Percentiles rank a stretch among this genome's conserved stretches.
Conservation (phyloP, 2,113 vertebrate species). For the Pedionomus torquatus region DNA sequence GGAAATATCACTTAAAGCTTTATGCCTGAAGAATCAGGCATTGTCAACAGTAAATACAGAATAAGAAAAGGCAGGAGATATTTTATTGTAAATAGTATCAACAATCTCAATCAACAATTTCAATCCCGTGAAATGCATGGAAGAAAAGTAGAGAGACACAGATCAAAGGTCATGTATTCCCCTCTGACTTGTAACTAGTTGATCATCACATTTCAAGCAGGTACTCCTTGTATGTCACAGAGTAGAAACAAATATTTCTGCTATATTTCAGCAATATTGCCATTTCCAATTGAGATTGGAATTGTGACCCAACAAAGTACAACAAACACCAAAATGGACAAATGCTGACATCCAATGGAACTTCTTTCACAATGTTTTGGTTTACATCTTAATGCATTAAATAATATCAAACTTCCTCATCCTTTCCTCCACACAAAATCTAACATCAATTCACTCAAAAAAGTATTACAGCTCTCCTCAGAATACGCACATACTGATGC, state of each 20-base stretch:
- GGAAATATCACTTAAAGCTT: background rate
- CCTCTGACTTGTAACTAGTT: background rate
- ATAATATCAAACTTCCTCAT: background rate
- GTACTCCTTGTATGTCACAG: background rate
- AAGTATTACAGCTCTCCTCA: background rate
- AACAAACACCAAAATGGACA: background rate
- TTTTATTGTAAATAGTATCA: background rate
- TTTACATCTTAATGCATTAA: background rate
- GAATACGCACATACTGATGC: background rate
- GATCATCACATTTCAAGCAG: background rate
- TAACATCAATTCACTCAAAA: background rate
- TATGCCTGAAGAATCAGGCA: background rate
- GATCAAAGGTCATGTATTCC: background rate
- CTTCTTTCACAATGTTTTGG: background rate
- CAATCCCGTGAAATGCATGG: background rate
- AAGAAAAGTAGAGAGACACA: background rate
- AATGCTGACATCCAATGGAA: background rate
- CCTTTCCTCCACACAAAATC: background rate
- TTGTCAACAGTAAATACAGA: background rate
- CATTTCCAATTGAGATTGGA: background rate
- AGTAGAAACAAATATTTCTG: background rate
- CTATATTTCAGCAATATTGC: background rate
- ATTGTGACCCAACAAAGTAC: background rate
- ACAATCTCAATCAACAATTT: too few species aligned
- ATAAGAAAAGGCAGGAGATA: background rate